Base-by-base conservation (phyloP, 2,113 vertebrate genomes). In the Gobio gobio region DNA sequence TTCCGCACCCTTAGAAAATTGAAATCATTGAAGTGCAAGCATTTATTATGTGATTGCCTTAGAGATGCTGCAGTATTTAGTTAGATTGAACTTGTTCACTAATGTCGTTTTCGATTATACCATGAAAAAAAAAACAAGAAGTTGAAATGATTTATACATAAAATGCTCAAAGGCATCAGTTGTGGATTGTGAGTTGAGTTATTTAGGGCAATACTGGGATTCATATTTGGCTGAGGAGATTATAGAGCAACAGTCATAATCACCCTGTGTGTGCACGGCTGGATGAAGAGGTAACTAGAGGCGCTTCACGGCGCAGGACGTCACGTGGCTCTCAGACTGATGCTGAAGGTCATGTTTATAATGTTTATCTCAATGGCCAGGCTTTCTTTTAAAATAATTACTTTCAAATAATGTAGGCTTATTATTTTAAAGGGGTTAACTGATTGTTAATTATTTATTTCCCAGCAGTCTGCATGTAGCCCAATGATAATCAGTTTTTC, bases 141-240 rank as follows among this genome's bases (percentile, higher is more conserved):
- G 16, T 10, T 33, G 14, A 40, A 8, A 68, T 70, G 0, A 36
- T 73, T 58, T 72, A 40, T 33, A 5, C 20, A 43, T n/a, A 0
- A 45, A 40, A 40, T 58, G 54, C 51, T 78, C n/a, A 58, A 76
- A 26, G 7, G 73, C 47, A 45, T 45, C 29, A 20, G 8, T 36
- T 77, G 36, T 80, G 77, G 56, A 86, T 74, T 80, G 16, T 74
- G 10, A 78, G 56, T 51, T 74, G 51, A 68, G 51, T 79, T 85
- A 85, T 81, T 75, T 81, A 86, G 78, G 66, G 72, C 66, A 86
- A 61, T 54, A 75, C 54, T 81, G 20, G 14, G 22, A 51, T 75
- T 58, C 84, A 75, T 72, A 51, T 82, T 64, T 26, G 22, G 58
- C 47, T 54, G 45, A 86, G 85, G 7, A 86, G 78, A 86, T 86